A percentile compares a stretch with the other conserved stretches of the same genome.
Conservation (phyloP, 1,140 invertebrate species). For the Danaus melanippus region DNA sequence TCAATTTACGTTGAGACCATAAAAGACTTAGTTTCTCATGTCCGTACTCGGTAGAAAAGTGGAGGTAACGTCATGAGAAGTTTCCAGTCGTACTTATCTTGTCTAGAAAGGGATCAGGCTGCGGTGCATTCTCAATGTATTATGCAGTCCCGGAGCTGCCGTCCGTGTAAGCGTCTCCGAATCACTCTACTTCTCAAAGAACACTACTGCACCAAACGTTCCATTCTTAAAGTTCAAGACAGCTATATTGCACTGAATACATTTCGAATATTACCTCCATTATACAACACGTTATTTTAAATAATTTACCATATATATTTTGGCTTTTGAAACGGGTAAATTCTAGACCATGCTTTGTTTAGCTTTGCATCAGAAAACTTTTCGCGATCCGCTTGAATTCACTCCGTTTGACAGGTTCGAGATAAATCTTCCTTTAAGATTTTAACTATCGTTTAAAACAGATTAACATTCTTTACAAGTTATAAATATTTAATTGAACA, state of each 20-base stretch:
- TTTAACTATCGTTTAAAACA: no score
- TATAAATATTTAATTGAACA: no score
- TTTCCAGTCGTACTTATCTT: slow-evolving; percentile 68
- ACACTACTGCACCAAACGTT: slow-evolving; percentile 50
- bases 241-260: slow-evolving; percentile 40
- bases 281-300: no score
- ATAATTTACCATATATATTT: no score
- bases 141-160: slow-evolving; percentile 58
- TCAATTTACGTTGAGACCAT: slow-evolving; percentile 60
- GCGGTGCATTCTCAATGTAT: slow-evolving; percentile 68
- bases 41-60: slow-evolving; percentile 60
- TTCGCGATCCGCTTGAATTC: no score
- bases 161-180: slow-evolving; percentile 57
- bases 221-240: slow-evolving; percentile 42
- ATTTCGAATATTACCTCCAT: slow-evolving; percentile 17
- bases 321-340: no score
- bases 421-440: no score
- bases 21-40: slow-evolving; percentile 59
- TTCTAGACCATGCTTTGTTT: no score
- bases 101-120: slow-evolving; percentile 68
- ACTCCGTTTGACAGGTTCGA: no score
- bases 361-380: no score
- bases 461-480: no score
- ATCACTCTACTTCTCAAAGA: slow-evolving; percentile 47
- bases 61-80: slow-evolving; percentile 62